Evolutionary conservation across 2,113 vertebrate species (phyloP).

Genomic region (Hydrochoerus hydrochaeris): DNA sequence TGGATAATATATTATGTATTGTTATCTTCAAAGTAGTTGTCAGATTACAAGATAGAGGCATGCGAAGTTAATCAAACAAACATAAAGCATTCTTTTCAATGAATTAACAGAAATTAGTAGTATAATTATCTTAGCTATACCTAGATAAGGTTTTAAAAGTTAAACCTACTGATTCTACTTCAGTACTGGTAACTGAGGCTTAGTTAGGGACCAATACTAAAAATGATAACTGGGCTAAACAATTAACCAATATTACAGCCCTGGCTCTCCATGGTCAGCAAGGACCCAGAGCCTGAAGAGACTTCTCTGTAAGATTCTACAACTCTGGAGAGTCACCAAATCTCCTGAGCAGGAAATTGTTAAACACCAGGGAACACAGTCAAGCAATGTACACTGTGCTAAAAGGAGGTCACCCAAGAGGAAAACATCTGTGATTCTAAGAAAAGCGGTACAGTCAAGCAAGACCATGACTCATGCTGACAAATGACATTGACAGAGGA

Average conservation of each 20-base stretch:
- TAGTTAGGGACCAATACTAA: background rate
- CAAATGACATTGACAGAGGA: background rate
- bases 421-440: background rate
- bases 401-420: background rate
- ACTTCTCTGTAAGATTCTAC: background rate
- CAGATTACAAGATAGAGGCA: too few relatives aligned
- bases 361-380: background rate
- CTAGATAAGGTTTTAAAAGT: background rate
- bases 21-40: too few relatives aligned
- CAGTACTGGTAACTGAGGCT: background rate
- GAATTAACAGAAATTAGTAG: too few relatives aligned
- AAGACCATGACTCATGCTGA: background rate
- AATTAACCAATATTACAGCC: background rate
- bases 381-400: background rate
- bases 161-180: background rate
- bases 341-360: background rate
- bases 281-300: background rate
- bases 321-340: background rate
- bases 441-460: background rate
- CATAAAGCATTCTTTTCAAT: too few relatives aligned
- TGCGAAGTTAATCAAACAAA: too few relatives aligned
- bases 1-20: too few relatives aligned
- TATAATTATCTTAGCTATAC: too few relatives aligned
- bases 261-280: background rate
- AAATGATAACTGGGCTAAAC: background rate